Base-by-base conservation (phyloP, 1,140 invertebrate species). In the Pteromalus puparum region DNA sequence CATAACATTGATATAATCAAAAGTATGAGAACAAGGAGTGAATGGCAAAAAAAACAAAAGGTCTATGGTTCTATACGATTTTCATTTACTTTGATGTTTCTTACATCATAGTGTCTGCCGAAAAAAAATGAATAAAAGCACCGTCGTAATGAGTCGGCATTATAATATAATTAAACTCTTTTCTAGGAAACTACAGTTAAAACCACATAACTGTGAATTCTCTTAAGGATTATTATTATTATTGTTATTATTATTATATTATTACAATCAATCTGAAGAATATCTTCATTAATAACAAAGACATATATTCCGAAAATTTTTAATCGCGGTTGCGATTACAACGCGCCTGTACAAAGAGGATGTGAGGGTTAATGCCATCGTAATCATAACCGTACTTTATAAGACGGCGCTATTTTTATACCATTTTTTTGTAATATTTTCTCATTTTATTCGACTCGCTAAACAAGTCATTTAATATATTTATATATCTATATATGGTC, bases 401-500 rank as follows among this genome's bases (percentile, higher is more conserved):
- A 78, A 83, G 46, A 78, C 30, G 75, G 42, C 34, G 24, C 34
- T 34, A 34, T 82, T 46, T 46, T 24, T 74, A 67, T 76, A 76
- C 42, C 30, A 75, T 74, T 79, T 67, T 73, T 78, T 30, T 61
- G 73, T 74, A n/a, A 48, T 78, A 78, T 79, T 53, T 34, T 28
- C 46, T 72, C 42, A 10, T 74, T 85, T 81, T 42, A 72, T 48
- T 78, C 26, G 6, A 82, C 13, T 42, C 65, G 30, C 79, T 85
- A 80, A 81, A 86, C 68, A 21, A 83, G 73, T 82, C 75, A 30
- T 86, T 81, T 85, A 77, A 81, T 84, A 84, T 85, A 75, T 79
- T 74, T 79, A 86, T 83, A 81, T 83, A 81, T 84, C 26, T 86
- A 78, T 81, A 81, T 75, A 81, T 80, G 67, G 38, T 70, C 68